A percentile compares a stretch with the other conserved stretches of the same genome.
Evolutionary conservation across 2,797 vertebrate genomes (phyloP).

Genomic region (Spea hammondii): DNA sequence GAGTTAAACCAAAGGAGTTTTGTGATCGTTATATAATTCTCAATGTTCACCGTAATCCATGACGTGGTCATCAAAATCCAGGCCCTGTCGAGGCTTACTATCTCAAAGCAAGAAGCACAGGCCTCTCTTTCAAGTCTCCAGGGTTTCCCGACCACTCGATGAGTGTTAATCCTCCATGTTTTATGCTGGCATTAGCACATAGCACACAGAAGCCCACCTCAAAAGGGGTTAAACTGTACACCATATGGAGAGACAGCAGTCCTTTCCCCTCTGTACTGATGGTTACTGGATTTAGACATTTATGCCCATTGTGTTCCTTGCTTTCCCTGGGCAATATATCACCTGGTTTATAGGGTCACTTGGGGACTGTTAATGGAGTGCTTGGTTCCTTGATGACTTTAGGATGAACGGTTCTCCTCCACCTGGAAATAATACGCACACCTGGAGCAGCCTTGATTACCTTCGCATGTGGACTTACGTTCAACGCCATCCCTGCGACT

Average conservation of each 20-base stretch:
- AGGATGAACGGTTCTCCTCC: slow-evolving; percentile 34
- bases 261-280: slow-evolving; percentile 40
- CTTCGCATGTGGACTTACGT: slow-evolving; percentile 26
- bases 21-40: neutral
- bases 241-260: slow-evolving; percentile 38
- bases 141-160: slow-evolving; percentile 10
- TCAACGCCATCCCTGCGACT: neutral
- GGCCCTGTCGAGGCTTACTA: neutral
- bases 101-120: neutral
- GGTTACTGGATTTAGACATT: slow-evolving; percentile 59
- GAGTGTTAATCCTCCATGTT: slow-evolving; percentile 46
- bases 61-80: neutral
- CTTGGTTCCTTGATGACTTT: slow-evolving; percentile 45
- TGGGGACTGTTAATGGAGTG: slow-evolving; percentile 30
- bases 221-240: slow-evolving; percentile 44
- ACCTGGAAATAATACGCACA: slow-evolving; percentile 39
- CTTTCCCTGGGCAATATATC: slow-evolving; percentile 49
- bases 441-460: slow-evolving; percentile 29
- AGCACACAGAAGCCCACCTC: slow-evolving; percentile 33
- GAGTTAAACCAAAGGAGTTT: neutral
- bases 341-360: slow-evolving; percentile 54
- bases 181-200: slow-evolving; percentile 49
- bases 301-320: slow-evolving; percentile 52
- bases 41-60: neutral
- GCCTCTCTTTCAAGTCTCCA: neutral